A percentile compares a stretch with the other conserved stretches of the same genome.
phyloP scores from a whole-genome alignment of 2,797 vertebrate genomes.

The Phrynocephalus vlangalii region DNA sequence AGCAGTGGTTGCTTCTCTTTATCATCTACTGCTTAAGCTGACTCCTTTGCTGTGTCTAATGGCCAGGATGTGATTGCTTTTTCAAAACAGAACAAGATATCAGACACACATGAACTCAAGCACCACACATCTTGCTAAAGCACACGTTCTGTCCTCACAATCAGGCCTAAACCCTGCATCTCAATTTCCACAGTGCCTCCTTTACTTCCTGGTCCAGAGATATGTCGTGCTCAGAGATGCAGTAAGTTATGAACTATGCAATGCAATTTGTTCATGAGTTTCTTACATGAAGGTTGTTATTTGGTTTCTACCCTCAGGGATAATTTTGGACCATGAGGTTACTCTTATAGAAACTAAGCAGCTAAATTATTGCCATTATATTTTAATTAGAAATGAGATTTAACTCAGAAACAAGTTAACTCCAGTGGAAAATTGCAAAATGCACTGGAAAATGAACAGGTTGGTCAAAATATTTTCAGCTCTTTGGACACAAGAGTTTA shows the following conservation, averaged over 20 bases:
- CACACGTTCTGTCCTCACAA: neutral
- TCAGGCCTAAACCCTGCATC: neutral
- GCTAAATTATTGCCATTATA: conserved; percentile 24
- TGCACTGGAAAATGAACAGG: conserved; percentile 11
- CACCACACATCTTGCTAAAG: neutral
- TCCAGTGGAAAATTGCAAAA: conserved; percentile 17
- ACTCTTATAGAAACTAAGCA: conserved; percentile 9
- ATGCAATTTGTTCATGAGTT: neutral
- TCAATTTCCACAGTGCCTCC: neutral
- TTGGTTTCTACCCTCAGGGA: neutral
- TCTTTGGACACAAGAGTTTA: neutral
- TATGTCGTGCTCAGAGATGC: neutral
- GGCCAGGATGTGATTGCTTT: neutral
- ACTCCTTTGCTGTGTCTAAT: neutral
- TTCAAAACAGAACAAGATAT: neutral
- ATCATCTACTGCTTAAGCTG: neutral
- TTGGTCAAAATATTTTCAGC: conserved; percentile 2
- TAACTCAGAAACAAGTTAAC: conserved; percentile 18
- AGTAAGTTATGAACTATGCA: neutral
- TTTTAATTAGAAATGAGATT: conserved; percentile 27
- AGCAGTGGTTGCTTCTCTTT: neutral
- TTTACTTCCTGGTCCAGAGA: neutral
- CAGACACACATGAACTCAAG: neutral
- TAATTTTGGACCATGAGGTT: neutral
- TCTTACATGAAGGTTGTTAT: neutral